phyloP scores from a whole-genome alignment of 1,140 invertebrate species.

The Pantala flavescens region DNA sequence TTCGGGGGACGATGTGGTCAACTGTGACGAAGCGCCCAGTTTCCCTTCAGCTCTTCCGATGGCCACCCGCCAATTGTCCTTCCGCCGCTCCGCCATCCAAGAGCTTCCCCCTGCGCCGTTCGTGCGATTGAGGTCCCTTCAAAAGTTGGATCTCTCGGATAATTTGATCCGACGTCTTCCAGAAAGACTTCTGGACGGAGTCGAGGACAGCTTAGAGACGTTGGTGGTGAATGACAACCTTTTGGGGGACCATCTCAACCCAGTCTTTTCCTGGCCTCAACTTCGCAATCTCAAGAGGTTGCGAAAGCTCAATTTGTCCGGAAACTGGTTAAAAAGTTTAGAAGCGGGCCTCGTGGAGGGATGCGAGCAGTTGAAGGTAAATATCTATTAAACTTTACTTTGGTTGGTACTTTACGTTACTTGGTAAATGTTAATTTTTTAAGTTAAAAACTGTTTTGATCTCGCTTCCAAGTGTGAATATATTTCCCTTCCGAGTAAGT shows the following conservation, averaged over 20 bases:
- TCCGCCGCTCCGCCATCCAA: slow-evolving; percentile 65
- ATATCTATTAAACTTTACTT: slow-evolving; percentile 12
- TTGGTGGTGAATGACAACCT: slow-evolving; percentile 67
- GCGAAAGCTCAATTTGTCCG: slow-evolving; percentile 62
- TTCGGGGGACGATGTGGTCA: too few species aligned
- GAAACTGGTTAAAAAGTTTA: slow-evolving; percentile 64
- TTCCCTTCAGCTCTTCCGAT: slow-evolving; percentile 59
- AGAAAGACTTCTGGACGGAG: slow-evolving; percentile 57
- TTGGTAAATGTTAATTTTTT: not conserved
- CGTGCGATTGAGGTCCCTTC: slow-evolving; percentile 49
- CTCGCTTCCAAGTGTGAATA: not conserved
- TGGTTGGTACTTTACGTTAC: too few species aligned
- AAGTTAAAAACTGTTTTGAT: not conserved
- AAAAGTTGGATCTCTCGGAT: slow-evolving; percentile 66
- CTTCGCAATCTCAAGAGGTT: slow-evolving; percentile 62
- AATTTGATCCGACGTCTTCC: slow-evolving; percentile 70
- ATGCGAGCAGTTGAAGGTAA: slow-evolving; percentile 58
- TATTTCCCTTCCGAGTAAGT: not conserved
- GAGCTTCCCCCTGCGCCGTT: slow-evolving; percentile 58
- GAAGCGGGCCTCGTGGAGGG: slow-evolving; percentile 79
- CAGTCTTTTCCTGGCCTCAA: slow-evolving; percentile 76
- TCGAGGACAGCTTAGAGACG: slow-evolving; percentile 54
- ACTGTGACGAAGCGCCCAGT: slow-evolving; percentile 46
- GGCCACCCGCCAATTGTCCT: slow-evolving; percentile 63
- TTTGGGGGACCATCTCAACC: slow-evolving; percentile 77